Evolutionary conservation across 1,140 invertebrate species (phyloP).

Genomic region (Coptotermes formosanus): DNA sequence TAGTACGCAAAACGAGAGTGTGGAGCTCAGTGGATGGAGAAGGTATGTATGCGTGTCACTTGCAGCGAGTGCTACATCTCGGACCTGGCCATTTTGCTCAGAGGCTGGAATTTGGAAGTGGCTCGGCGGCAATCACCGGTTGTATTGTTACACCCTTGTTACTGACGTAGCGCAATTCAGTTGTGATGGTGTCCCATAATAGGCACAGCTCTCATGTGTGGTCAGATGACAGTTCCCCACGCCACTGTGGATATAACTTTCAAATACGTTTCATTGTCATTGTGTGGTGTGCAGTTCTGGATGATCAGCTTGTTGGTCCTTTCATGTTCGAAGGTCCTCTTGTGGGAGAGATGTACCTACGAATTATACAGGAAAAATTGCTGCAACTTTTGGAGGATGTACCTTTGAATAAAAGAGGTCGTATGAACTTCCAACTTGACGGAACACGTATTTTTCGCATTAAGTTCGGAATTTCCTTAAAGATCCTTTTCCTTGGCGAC

Average conservation of each 20-base stretch:
- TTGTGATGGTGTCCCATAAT: slow-evolving; percentile 1
- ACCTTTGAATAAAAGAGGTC: background rate
- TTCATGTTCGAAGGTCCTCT: background rate
- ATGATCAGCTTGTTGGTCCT: background rate
- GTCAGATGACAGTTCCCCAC: background rate
- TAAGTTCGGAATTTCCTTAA: background rate
- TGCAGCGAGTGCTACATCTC: no score
- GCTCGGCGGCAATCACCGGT: background rate
- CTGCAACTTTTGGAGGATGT: background rate
- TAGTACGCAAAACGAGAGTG: background rate
- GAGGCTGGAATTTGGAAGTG: background rate
- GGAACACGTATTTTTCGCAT: background rate
- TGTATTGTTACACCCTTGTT: background rate
- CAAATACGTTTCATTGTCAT: background rate
- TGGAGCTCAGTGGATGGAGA: background rate
- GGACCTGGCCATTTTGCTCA: background rate
- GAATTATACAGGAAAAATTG: no score
- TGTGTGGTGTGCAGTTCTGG: background rate
- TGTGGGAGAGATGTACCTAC: no score
- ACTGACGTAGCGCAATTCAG: slow-evolving; percentile 8
- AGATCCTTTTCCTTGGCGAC: background rate
- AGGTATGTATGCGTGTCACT: no score
- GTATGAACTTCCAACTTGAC: background rate
- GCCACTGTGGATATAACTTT: background rate
- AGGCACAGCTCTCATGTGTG: background rate